Conservation (phyloP, 2,888 invertebrate species). For the Tortrix viridana region DNA sequence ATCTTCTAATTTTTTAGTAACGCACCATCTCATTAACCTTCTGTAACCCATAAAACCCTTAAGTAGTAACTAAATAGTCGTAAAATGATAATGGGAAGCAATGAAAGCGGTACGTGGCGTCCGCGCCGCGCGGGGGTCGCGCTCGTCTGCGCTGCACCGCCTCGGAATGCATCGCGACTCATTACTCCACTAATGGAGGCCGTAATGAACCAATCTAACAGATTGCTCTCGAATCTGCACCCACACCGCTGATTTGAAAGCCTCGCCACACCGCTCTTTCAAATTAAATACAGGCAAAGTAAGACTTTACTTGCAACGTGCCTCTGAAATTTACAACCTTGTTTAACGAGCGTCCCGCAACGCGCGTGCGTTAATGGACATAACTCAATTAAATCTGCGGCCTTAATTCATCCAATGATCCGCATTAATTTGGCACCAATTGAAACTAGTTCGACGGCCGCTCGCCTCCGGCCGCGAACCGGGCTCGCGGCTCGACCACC, state of each 20-base stretch:
- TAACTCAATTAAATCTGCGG: conserved; percentile 47
- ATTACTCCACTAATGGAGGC: conserved; percentile 81
- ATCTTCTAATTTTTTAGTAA: neutral
- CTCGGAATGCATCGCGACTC: conserved; percentile 79
- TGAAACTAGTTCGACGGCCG: conserved; percentile 70
- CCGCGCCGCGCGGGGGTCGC: conserved; percentile 37
- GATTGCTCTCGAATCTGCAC: conserved; percentile 81
- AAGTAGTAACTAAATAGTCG: conserved; percentile 32
- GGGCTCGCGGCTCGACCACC: conserved; percentile 61
- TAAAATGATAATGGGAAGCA: conserved; percentile 40
- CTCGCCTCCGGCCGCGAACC: conserved; percentile 67
- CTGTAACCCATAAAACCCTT: conserved; percentile 29
- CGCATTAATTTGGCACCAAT: conserved; percentile 66
- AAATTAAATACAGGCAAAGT: conserved; percentile 60
- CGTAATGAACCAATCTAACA: conserved; percentile 83
- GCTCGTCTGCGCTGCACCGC: conserved; percentile 55
- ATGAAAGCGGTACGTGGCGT: conserved; percentile 41
- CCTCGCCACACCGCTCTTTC: conserved; percentile 63
- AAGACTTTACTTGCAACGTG: conserved; percentile 21
- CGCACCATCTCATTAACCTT: conserved; percentile 3
- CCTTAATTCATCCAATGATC: conserved; percentile 60
- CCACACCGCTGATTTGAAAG: conserved; percentile 79
- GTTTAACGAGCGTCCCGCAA: conserved; percentile 8
- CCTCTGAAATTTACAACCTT: conserved; percentile 15
- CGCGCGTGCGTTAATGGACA: conserved; percentile 39